Base-by-base conservation (phyloP, 2,113 vertebrate species). In the Marmota monax region DNA sequence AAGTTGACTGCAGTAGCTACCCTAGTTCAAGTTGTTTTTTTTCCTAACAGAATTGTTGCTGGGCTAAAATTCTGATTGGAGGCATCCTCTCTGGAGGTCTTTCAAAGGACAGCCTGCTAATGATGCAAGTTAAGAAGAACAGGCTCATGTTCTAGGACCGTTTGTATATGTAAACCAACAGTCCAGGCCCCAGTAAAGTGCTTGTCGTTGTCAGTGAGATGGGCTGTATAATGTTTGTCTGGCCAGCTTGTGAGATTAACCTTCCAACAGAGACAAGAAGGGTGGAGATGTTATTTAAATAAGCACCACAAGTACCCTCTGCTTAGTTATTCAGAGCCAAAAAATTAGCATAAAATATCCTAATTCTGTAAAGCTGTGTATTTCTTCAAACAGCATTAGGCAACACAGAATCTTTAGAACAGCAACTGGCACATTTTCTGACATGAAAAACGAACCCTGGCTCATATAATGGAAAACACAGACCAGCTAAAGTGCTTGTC, bases 201-300 rank as follows among this genome's bases (percentile, higher is more conserved):
- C 10, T 16, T 14, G 3, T 78, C 93, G 63, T 69, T 73, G 20
- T 80, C 72, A 32, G 73, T 84, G 83, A 48, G 34, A 85, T 63
- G 76, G 27, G 5, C 72, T 92, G 0, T 92, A 80, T 48, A 63
- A 78, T 12, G 37, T 95, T 70, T 88, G 12, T 76, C 83, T 88
- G 79, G 48, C 67, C 51, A 61, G 88, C 56, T 89, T 85, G 39
- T 74, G 83, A 83, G 69, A 77, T 77, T 48, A n/a, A 73, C 80
- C 92, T 93, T 96, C 91, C 76, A 95, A 90, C 94, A 88, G 56
- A 95, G n/a, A 91, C 11, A 93, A 85, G 67, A 73, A 93, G 48
- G 87, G 56, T 87, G 51, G 74, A 77, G 63, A 67, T 84, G n/a
- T 84, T 86, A 89, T 94, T 91, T 94, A 84, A 97, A 95, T 84